A percentile compares a stretch with the other conserved stretches of the same genome.
Conservation (phyloP, 2,113 vertebrate genomes). For the Macquaria ambigua region DNA sequence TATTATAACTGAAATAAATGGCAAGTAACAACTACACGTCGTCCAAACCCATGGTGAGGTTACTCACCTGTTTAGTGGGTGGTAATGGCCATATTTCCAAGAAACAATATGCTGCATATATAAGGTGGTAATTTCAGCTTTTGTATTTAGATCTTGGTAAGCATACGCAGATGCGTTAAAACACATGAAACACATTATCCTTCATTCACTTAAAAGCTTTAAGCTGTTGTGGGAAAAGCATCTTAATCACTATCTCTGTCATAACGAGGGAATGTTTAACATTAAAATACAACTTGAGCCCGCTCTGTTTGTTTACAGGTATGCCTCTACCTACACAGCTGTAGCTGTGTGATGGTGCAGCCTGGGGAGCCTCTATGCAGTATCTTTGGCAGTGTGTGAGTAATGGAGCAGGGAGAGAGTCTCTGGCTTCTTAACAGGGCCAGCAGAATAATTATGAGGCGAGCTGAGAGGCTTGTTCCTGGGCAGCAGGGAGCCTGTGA, state of each 20-base stretch:
- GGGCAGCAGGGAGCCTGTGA: constrained; percentile 61
- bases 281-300: constrained; percentile 34
- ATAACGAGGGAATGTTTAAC: not conserved
- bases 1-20: not conserved
- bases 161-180: not conserved
- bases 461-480: constrained; percentile 58
- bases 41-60: not conserved
- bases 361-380: constrained; percentile 53
- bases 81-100: not conserved
- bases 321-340: constrained; percentile 14
- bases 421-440: constrained; percentile 69
- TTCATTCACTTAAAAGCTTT: constrained; percentile 24
- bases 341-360: constrained; percentile 36
- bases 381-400: constrained; percentile 73
- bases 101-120: not conserved
- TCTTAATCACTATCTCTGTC: not conserved
- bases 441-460: constrained; percentile 79
- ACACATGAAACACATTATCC: not conserved
- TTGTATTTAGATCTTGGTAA: constrained; percentile 6
- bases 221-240: constrained; percentile 8
- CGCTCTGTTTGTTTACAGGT: constrained; percentile 35
- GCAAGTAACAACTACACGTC: not conserved
- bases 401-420: constrained; percentile 68
- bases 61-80: not conserved
- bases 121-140: not conserved